Base-by-base conservation (phyloP, 2,797 vertebrate species). In the Petrocephalus schoutedeni region DNA sequence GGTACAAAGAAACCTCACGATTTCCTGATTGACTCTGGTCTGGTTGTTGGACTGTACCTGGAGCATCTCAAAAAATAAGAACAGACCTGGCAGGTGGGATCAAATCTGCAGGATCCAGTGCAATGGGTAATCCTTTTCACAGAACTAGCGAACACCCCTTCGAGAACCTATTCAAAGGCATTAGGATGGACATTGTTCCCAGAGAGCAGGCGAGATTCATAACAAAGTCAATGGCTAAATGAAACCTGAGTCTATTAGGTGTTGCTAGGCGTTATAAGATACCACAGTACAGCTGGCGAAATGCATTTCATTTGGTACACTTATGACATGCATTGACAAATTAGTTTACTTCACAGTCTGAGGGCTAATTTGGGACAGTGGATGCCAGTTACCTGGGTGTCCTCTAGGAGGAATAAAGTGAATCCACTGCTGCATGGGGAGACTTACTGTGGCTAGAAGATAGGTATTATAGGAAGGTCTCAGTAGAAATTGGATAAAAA, bases 161-260 rank as follows among this genome's bases (percentile, higher is more conserved):
- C 36, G 32, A 77, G 41, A 77, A 77, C 2, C 6, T 1, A 45
- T 77, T 19, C 71, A 77, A 14, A 77, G 36, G 14, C 36, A 77
- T 12, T 77, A 77, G 71, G 71, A 45, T 41, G 36, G 16, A 41
- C 36, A 45, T 45, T 36, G 64, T 32, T 41, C 36, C 36, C 71
- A 36, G 71, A 45, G 71, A 77, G 71, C 36, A 45, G 36, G 32
- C 6, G 71, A 45, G 2, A 77, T 45, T n/a, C 6, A 6, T 77
- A 32, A 32, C 36, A 74, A 77, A 77, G 71, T 77, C 71, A 77
- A 45, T 77, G 71, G 71, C 71, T 45, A 77, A 36, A 77, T 77
- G 71, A 77, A 32, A 45, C 71, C 71, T 5, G 32, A 32, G 32
- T 71, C 67, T 71, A 71, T 71, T 16, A 41, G 32, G 71, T 77